Conservation (phyloP, 2,113 vertebrate species). For the Cryptotis parvus region DNA sequence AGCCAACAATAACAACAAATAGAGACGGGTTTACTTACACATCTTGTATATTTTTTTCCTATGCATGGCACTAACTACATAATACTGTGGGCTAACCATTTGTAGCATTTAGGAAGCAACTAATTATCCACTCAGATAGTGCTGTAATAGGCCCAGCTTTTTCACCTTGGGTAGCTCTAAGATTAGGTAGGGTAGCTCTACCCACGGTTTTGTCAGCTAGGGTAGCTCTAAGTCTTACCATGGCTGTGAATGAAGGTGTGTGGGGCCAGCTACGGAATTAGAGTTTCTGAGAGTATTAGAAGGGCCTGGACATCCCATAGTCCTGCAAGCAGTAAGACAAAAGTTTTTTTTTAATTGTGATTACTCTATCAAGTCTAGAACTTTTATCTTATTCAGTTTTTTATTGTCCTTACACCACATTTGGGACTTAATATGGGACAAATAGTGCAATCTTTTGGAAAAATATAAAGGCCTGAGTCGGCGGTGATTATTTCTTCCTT, state of each 20-base stretch:
- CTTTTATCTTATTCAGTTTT: background rate
- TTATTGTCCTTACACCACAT: background rate
- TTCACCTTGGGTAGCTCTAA: background rate
- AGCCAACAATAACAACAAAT: background rate
- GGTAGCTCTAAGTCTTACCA: background rate
- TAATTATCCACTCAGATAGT: too few species aligned
- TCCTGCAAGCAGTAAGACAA: background rate
- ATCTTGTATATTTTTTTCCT: background rate
- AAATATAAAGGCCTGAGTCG: background rate
- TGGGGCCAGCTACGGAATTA: background rate
- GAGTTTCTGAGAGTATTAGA: background rate
- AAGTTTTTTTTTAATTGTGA: background rate
- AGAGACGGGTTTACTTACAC: background rate
- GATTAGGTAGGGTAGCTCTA: background rate
- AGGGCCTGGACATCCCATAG: too few species aligned
- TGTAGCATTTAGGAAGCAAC: background rate
- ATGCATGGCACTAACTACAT: background rate
- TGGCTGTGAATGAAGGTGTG: too few species aligned
- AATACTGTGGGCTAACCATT: background rate
- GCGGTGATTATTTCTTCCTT: background rate
- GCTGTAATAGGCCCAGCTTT: background rate
- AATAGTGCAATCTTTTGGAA: background rate
- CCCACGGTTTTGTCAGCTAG: background rate
- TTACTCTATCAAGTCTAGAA: background rate
- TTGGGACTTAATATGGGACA: background rate